Percentiles rank a stretch among this genome's conserved stretches.
These are phyloP conservation scores for Deroplatys truncata DNA, from an alignment of 2,888 invertebrate species.

Conservation along the genomic window DNA sequence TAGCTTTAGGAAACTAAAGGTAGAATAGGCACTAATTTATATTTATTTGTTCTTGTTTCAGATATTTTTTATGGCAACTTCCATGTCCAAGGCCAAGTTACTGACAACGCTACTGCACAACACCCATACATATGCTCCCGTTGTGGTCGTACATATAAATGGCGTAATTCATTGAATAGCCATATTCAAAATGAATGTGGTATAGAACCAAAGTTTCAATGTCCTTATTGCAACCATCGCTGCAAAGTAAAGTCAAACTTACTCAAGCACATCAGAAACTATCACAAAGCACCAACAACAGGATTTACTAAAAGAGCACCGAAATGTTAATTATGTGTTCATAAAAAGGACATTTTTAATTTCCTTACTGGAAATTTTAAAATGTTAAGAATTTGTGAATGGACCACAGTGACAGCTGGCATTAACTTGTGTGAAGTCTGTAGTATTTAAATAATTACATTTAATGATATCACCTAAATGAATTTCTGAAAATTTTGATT, in stretches of 20 bases:
- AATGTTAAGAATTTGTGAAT: no score
- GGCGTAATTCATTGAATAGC: slow-evolving; percentile 43
- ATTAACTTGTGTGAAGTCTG: no score
- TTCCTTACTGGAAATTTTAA: no score
- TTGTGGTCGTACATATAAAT: slow-evolving; percentile 45
- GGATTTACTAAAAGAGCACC: not conserved
- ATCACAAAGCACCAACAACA: slow-evolving; percentile 37
- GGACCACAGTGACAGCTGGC: no score
- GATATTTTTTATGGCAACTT: not conserved
- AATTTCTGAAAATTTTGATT: no score
- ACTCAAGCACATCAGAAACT: slow-evolving; percentile 44
- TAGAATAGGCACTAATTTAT: not conserved
- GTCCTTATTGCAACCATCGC: slow-evolving; percentile 40
- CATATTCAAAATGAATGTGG: slow-evolving; percentile 46
- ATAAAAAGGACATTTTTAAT: no score
- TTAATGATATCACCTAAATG: no score
- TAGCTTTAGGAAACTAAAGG: no score
- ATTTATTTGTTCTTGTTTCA: slow-evolving; percentile 1
- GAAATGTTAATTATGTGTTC: not conserved
- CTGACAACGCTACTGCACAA: not conserved
- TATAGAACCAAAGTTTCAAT: slow-evolving; percentile 41
- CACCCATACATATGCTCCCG: slow-evolving; percentile 37
- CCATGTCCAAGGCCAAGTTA: not conserved
- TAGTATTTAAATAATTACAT: no score
- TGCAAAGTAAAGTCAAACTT: slow-evolving; percentile 50